Conservation (phyloP, 2,888 invertebrate genomes). For the Hypomecis punctinalis region DNA sequence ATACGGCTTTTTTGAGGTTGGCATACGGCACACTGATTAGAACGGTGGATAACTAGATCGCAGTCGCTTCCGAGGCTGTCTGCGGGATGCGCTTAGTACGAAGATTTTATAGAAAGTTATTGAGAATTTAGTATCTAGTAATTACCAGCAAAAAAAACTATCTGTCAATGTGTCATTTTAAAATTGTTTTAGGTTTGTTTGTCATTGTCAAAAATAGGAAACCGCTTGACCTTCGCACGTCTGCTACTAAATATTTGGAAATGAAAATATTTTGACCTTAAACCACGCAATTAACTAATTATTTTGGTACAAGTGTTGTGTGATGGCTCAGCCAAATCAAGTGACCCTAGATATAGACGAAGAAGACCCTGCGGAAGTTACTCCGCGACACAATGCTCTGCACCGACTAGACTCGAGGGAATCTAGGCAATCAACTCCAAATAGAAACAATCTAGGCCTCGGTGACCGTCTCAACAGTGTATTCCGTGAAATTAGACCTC, state of each 20-base stretch:
- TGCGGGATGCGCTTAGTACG: too few relatives aligned
- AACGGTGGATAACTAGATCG: too few relatives aligned
- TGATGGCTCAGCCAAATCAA: constrained; percentile 76
- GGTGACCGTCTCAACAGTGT: constrained; percentile 78
- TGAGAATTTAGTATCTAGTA: too few relatives aligned
- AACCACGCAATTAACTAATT: constrained; percentile 8
- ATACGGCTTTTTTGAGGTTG: too few relatives aligned
- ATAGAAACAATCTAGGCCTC: constrained; percentile 70
- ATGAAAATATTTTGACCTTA: constrained; percentile 32
- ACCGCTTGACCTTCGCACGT: constrained; percentile 47
- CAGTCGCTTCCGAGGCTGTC: too few relatives aligned
- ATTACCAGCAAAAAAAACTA: too few relatives aligned
- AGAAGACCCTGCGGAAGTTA: constrained; percentile 61
- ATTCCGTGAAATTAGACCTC: constrained; percentile 87
- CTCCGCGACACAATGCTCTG: constrained; percentile 63
- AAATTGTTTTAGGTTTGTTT: too few relatives aligned
- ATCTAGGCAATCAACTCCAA: constrained; percentile 61
- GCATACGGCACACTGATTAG: too few relatives aligned
- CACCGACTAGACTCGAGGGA: constrained; percentile 67
- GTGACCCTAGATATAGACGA: constrained; percentile 76
- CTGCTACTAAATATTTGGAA: constrained; percentile 55
- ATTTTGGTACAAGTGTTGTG: constrained; percentile 22
- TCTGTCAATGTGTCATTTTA: too few relatives aligned
- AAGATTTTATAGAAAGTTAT: too few relatives aligned
- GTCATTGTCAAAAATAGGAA: constrained; percentile 12